Percentiles rank a stretch among this genome's conserved stretches.
phyloP scores from a whole-genome alignment of 2,888 invertebrate species.

The Danaus chrysippus region DNA sequence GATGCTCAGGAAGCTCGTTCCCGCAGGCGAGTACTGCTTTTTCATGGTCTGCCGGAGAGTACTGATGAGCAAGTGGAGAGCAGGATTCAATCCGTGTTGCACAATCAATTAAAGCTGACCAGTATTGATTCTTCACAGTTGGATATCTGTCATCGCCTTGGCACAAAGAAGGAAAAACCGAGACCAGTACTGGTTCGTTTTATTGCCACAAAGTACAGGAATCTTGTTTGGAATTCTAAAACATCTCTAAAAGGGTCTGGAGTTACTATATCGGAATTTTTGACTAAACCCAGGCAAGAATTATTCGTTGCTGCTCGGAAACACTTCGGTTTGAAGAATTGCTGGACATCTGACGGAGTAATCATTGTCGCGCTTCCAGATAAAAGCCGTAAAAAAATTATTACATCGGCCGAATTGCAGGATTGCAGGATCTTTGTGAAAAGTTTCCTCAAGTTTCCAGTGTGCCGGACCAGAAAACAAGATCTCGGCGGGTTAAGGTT shows the following conservation, averaged over 20 bases:
- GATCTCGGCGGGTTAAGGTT: background rate
- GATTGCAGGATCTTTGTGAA: background rate
- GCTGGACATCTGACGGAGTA: background rate
- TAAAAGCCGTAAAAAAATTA: background rate
- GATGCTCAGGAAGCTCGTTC: background rate
- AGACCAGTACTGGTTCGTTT: slow-evolving; percentile 16
- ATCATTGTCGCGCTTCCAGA: background rate
- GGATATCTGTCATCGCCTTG: slow-evolving; percentile 16
- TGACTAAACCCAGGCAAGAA: background rate
- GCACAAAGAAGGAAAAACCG: slow-evolving; percentile 12
- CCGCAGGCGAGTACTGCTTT: background rate
- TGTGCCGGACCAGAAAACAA: background rate
- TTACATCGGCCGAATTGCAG: background rate
- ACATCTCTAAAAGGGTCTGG: background rate
- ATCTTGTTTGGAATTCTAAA: background rate
- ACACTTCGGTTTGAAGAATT: background rate
- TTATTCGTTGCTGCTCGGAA: background rate
- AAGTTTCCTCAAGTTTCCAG: background rate
- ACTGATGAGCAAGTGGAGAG: too few species aligned
- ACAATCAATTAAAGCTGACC: background rate
- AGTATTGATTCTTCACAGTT: background rate
- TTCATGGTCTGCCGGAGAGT: background rate
- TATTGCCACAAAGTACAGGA: slow-evolving; percentile 6
- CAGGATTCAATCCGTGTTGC: too few species aligned
- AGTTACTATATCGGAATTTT: background rate